A percentile compares a stretch with the other conserved stretches of the same genome.
phyloP scores from a whole-genome alignment of 1,140 invertebrate genomes.

The Sycobia sp. region DNA sequence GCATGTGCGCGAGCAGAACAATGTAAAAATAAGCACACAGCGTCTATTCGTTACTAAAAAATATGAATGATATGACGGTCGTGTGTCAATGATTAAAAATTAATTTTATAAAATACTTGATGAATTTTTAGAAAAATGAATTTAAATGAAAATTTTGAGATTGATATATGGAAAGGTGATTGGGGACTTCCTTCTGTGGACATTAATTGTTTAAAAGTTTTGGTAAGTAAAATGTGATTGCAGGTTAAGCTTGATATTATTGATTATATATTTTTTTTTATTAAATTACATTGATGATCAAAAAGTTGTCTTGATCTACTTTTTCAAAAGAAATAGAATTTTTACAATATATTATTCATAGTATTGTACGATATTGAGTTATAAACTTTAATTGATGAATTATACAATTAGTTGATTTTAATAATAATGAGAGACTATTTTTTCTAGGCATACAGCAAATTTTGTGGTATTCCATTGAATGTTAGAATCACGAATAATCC shows the following conservation, averaged over 20 bases:
- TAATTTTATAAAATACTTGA: too few species aligned
- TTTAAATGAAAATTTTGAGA: conserved; percentile 48
- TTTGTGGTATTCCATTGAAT: conserved; percentile 72
- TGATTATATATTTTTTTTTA: too few species aligned
- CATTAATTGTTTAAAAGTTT: conserved; percentile 75
- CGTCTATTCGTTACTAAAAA: too few species aligned
- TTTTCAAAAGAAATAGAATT: too few species aligned
- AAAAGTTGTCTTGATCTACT: background rate
- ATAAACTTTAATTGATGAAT: too few species aligned
- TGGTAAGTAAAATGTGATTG: conserved; percentile 65
- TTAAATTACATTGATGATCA: background rate
- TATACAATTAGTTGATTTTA: background rate
- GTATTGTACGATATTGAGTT: too few species aligned
- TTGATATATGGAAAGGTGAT: conserved; percentile 82
- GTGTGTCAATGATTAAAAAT: too few species aligned
- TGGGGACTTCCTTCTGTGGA: conserved; percentile 85
- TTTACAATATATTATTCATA: too few species aligned
- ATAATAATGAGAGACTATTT: conserved; percentile 5
- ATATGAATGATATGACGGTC: too few species aligned
- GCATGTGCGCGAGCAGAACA: too few species aligned
- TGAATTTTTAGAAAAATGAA: too few species aligned
- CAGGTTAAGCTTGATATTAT: conserved; percentile 25
- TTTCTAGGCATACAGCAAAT: conserved; percentile 74
- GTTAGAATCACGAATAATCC: conserved; percentile 73
- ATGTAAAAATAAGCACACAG: too few species aligned